Evolutionary conservation across 2,797 vertebrate genomes (phyloP).

Genomic region (Epinephelus awoara): DNA sequence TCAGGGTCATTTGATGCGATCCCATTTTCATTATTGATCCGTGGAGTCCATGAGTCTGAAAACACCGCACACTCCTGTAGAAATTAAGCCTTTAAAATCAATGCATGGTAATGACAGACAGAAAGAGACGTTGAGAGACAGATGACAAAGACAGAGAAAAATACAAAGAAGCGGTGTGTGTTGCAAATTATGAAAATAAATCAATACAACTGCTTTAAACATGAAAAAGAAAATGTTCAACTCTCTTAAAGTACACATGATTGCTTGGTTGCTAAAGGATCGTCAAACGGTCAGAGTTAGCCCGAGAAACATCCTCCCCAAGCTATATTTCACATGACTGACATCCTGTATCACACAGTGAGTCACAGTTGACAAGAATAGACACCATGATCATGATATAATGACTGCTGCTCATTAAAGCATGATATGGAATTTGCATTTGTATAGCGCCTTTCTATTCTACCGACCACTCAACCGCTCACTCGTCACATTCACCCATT

Average conservation of each 20-base stretch:
- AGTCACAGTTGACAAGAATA: conserved; percentile 19
- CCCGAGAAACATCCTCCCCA: not conserved
- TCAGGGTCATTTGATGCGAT: conserved; percentile 49
- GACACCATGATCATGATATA: not conserved
- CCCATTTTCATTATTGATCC: conserved; percentile 66
- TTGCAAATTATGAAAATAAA: not conserved
- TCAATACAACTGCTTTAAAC: not conserved
- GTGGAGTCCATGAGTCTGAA: conserved; percentile 64
- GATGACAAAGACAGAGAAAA: not conserved
- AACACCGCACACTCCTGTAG: conserved; percentile 6
- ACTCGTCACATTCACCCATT: too few species aligned
- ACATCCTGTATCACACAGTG: not conserved
- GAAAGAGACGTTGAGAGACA: not conserved
- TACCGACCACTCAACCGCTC: too few species aligned
- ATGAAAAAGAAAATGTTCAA: conserved; percentile 7
- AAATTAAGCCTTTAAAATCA: conserved; percentile 62
- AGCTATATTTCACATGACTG: not conserved
- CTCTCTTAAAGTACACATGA: not conserved
- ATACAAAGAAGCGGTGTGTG: not conserved
- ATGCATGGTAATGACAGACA: conserved; percentile 36
- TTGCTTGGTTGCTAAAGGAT: conserved; percentile 2
- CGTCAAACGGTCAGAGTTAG: not conserved
- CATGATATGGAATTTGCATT: not conserved
- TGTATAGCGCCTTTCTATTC: too few species aligned
- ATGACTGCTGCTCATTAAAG: conserved; percentile 22